Conservation (phyloP, 2,797 vertebrate genomes). For the Psittacula echo region DNA sequence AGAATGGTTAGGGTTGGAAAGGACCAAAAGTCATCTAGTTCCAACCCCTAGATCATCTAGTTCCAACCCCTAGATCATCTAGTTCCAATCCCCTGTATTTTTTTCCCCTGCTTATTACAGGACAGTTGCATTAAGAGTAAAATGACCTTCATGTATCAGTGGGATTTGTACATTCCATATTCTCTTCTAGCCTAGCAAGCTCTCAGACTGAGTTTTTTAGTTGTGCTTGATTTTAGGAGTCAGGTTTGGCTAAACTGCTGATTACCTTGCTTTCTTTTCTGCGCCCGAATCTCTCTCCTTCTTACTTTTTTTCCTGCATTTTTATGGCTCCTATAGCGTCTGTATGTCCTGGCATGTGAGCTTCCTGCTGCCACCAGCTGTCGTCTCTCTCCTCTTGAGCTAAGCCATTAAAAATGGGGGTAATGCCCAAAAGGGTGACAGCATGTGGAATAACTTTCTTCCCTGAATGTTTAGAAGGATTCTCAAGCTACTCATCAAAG, state of each 20-base stretch:
- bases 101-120: not conserved
- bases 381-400: not conserved
- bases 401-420: not conserved
- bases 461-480: not conserved
- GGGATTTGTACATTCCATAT: not conserved
- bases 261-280: not conserved
- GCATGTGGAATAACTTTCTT: not conserved
- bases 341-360: not conserved
- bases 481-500: not conserved
- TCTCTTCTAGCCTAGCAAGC: not conserved
- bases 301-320: not conserved
- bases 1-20: not conserved
- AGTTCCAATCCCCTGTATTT: not conserved
- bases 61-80: not conserved
- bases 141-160: not conserved
- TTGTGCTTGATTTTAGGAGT: not conserved
- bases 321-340: not conserved
- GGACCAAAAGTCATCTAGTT: not conserved
- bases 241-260: not conserved
- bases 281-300: not conserved
- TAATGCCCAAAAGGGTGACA: not conserved
- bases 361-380: not conserved
- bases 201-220: not conserved
- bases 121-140: not conserved
- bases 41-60: not conserved